Evolutionary conservation across 2,888 invertebrate species (phyloP).

Genomic region (Imbricaverruca yamaguchii): DNA sequence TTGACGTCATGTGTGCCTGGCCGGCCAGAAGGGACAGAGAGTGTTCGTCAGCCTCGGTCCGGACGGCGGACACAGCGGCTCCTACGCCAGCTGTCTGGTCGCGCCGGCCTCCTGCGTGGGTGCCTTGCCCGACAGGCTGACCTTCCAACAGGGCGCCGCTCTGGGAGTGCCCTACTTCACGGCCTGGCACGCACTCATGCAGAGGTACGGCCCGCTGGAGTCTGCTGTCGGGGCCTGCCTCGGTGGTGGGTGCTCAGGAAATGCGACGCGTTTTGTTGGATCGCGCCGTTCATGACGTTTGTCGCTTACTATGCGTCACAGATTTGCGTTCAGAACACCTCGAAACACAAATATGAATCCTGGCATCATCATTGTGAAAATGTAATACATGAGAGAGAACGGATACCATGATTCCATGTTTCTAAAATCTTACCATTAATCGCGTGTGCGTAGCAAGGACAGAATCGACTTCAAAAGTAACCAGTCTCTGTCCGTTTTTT

Average conservation of each 20-base stretch:
- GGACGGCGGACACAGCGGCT: slow-evolving; percentile 40
- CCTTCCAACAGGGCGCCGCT: slow-evolving; percentile 49
- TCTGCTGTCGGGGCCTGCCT: background rate
- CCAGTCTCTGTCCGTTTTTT: background rate
- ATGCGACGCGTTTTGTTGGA: too few relatives aligned
- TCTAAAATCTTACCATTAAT: too few relatives aligned
- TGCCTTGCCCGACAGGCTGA: slow-evolving; percentile 39
- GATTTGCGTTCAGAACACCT: background rate
- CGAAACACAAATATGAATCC: background rate
- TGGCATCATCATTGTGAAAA: background rate
- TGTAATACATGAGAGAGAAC: too few relatives aligned
- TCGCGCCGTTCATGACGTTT: background rate
- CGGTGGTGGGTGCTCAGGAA: background rate
- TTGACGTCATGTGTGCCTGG: background rate
- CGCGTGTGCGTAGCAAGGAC: background rate
- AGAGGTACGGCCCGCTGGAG: slow-evolving; percentile 39
- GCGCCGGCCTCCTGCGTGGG: slow-evolving; percentile 40
- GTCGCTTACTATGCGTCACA: background rate
- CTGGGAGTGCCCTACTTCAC: slow-evolving; percentile 51
- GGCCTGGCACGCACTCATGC: slow-evolving; percentile 47
- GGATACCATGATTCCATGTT: too few relatives aligned
- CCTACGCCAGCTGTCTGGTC: slow-evolving; percentile 41
- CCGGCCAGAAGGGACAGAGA: slow-evolving; percentile 29
- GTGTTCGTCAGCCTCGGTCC: slow-evolving; percentile 36
- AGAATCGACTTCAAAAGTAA: background rate